Percentiles rank a stretch among this genome's conserved stretches.
These are phyloP conservation scores for Cololabis saira DNA, from an alignment of 2,113 vertebrate genomes.

Conservation along the genomic window DNA sequence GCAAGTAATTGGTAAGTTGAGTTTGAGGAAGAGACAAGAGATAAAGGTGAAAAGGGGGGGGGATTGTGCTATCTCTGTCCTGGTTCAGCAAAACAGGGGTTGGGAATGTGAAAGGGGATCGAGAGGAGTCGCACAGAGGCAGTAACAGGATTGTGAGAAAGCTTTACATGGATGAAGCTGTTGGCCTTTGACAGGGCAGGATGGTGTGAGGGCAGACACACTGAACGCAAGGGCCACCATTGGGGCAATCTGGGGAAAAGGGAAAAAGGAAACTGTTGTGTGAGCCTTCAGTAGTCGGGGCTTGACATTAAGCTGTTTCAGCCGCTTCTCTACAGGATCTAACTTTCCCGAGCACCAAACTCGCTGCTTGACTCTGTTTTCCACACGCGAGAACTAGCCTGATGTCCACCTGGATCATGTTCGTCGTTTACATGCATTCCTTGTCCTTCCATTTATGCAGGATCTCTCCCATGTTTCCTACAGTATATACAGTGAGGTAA, in stretches of 20 bases:
- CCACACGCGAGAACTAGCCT: too few species aligned
- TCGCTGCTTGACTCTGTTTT: too few species aligned
- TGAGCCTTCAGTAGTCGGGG: too few species aligned
- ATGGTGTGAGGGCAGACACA: not conserved
- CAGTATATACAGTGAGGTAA: too few species aligned
- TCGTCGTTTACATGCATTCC: too few species aligned
- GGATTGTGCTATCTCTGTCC: slow-evolving; percentile 19
- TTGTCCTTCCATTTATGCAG: too few species aligned
- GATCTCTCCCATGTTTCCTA: too few species aligned
- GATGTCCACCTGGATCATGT: too few species aligned
- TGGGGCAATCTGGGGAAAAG: slow-evolving; percentile 13
- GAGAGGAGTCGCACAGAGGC: slow-evolving; percentile 20
- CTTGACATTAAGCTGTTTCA: too few species aligned
- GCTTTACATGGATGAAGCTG: slow-evolving; percentile 26
- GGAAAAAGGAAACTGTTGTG: not conserved
- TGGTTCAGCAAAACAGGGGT: slow-evolving; percentile 39
- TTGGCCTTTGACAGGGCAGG: slow-evolving; percentile 35
- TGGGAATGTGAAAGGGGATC: slow-evolving; percentile 10
- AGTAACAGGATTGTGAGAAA: slow-evolving; percentile 26
- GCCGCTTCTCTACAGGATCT: too few species aligned
- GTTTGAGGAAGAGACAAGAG: slow-evolving; percentile 43
- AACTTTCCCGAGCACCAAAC: too few species aligned
- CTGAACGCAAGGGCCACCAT: not conserved
- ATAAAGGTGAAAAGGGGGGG: slow-evolving; percentile 50
- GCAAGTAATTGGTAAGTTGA: slow-evolving; percentile 45